phyloP scores from a whole-genome alignment of 2,888 invertebrate genomes.

The Yponomeuta malinellus region DNA sequence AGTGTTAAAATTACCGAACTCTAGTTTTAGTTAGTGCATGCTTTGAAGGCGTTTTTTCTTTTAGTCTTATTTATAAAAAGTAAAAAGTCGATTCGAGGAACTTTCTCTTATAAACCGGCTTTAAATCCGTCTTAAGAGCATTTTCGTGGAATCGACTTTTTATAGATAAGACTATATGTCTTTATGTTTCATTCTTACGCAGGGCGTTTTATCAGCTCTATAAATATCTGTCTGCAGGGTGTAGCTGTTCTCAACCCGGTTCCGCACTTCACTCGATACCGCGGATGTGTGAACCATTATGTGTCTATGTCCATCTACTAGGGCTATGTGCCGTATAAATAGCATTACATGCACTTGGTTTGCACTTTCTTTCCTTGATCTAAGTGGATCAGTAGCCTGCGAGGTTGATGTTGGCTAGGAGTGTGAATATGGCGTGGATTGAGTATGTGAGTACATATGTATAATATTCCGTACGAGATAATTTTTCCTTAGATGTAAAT shows the following conservation, averaged over 20 bases:
- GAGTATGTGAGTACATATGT: constrained; percentile 7
- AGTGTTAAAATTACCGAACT: no score
- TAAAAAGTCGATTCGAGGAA: no score
- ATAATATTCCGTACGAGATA: not conserved
- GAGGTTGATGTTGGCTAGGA: not conserved
- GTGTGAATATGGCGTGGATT: constrained; percentile 10
- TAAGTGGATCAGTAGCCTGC: constrained; percentile 25
- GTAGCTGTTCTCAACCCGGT: constrained; percentile 32
- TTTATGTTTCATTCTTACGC: no score
- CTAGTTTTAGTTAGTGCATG: no score
- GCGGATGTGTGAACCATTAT: constrained; percentile 7
- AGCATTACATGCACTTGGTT: constrained; percentile 25
- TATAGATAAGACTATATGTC: no score
- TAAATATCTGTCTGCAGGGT: constrained; percentile 31
- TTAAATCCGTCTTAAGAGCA: no score
- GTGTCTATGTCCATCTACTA: not conserved
- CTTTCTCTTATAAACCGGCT: no score
- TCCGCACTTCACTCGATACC: constrained; percentile 28
- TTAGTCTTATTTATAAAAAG: no score
- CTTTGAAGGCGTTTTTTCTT: no score
- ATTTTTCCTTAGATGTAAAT: no score
- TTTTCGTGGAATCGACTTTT: no score
- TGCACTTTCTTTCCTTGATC: constrained; percentile 47
- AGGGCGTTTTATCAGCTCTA: constrained; percentile 30
- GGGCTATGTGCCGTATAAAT: constrained; percentile 41